phyloP scores from a whole-genome alignment of 2,113 vertebrate genomes.

The Silurus meridionalis region DNA sequence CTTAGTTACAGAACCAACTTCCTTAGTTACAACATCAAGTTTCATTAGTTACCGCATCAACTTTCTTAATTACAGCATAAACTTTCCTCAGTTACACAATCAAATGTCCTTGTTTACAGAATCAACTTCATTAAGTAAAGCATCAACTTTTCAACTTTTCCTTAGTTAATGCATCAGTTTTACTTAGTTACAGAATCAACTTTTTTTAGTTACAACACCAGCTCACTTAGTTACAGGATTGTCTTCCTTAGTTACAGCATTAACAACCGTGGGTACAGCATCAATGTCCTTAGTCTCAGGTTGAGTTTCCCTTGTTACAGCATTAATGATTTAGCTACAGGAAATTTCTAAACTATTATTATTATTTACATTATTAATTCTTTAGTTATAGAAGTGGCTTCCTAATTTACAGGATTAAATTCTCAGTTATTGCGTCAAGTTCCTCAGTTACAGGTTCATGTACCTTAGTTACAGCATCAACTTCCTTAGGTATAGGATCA shows the following conservation, averaged over 20 bases:
- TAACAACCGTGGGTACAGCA: neutral
- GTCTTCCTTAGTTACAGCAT: neutral
- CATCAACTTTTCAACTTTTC: neutral
- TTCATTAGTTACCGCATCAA: neutral
- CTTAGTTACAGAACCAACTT: neutral
- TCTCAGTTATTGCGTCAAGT: neutral
- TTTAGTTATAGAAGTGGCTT: no score
- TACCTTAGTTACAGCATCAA: neutral
- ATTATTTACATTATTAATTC: no score
- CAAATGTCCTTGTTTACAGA: neutral
- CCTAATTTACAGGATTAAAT: neutral
- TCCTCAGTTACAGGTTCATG: neutral
- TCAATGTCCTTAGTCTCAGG: neutral
- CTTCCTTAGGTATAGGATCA: neutral
- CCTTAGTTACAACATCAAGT: neutral
- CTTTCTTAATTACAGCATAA: neutral
- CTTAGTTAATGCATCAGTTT: neutral
- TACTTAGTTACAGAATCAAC: neutral
- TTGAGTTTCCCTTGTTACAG: neutral
- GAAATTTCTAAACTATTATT: no score
- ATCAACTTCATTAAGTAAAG: neutral
- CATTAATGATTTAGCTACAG: neutral
- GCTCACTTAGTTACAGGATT: neutral
- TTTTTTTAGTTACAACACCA: neutral
- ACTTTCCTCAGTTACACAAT: neutral